Evolutionary conservation across 23 tunicate species (phyloP), one percentile per base, ranked within the genome.

Genomic region (Corella eumyota): DNA sequence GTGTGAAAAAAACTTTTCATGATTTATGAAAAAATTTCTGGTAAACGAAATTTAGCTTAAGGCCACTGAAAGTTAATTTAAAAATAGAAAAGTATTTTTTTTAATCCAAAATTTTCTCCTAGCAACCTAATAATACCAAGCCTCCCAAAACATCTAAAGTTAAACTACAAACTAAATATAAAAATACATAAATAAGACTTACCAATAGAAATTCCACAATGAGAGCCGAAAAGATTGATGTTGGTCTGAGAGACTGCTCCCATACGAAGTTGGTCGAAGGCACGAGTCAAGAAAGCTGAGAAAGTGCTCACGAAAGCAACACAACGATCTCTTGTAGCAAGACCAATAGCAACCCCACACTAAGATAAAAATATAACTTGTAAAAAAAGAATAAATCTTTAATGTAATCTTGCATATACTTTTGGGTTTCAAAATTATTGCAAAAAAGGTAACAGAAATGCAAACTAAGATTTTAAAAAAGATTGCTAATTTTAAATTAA

Each of bases 171-270:
- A 48, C 2, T 21, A 25, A 2, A 48, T 48, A 2, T 48, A 2
- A 4, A 48, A 48, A 20, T 4, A 34, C 64, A 25, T 24, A 25
- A 13, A 29, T 1, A 50, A 32, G 19, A 30, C 71, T 50, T 38
- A 73, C 92, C 98, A 20, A 92, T 92, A 24, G 98, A 90, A 24
- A 92, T 69, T n/a, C 98, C 98, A 56, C 92, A 82, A 63, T 92
- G 98, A 7, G 98, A 85, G 0, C 98, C 98, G 63, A 92, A 92
- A 45, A 92, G 77, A 57, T 92, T 92, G 72, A 61, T 36, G 79
- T 92, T 92, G 56, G 98, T 92, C 31, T 92, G 75, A 36, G 81
- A 92, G 20, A 92, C 91, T 0, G 98, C 93, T 19, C 92, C 98
- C 98, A 92, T 92, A 31, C 98, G 71, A 50, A 92, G 83, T 56